phyloP scores from a whole-genome alignment of 1,140 invertebrate species.

The Atta colombica region DNA sequence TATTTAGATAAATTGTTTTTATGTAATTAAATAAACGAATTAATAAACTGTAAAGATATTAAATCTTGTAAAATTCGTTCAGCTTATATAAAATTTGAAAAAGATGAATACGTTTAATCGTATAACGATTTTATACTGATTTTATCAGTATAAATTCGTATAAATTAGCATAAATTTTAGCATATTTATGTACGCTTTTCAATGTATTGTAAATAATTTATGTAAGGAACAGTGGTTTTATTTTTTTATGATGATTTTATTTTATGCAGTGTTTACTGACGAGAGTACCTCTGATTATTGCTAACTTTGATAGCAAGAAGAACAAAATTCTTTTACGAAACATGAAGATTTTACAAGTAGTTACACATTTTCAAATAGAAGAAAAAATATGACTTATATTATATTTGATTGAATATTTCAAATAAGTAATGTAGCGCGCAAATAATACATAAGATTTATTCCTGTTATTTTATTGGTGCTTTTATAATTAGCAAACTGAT shows the following conservation, averaged over 20 bases:
- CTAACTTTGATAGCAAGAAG: not conserved
- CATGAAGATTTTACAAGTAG: conserved; percentile 14
- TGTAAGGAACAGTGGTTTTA: not conserved
- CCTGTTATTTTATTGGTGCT: not conserved
- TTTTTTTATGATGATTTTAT: not conserved
- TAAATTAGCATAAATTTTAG: not conserved
- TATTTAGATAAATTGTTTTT: not conserved
- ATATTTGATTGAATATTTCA: conserved; percentile 4
- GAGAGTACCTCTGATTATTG: not conserved
- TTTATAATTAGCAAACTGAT: conserved; percentile 2
- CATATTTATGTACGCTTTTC: not conserved
- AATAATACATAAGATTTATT: not conserved
- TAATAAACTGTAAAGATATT: conserved; percentile 11
- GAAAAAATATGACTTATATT: not conserved
- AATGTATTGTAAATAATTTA: not conserved
- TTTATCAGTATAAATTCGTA: not conserved
- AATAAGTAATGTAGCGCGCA: not conserved
- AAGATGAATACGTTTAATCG: not conserved
- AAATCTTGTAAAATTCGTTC: not conserved
- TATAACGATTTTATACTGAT: not conserved
- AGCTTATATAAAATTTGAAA: not conserved
- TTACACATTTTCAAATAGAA: not conserved
- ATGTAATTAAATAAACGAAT: not conserved
- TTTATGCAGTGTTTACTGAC: not conserved
- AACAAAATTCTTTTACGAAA: not conserved